These are phyloP conservation scores for Camptogramma bilineatum DNA, from an alignment of 2,888 invertebrate genomes.

Conservation along the genomic window DNA sequence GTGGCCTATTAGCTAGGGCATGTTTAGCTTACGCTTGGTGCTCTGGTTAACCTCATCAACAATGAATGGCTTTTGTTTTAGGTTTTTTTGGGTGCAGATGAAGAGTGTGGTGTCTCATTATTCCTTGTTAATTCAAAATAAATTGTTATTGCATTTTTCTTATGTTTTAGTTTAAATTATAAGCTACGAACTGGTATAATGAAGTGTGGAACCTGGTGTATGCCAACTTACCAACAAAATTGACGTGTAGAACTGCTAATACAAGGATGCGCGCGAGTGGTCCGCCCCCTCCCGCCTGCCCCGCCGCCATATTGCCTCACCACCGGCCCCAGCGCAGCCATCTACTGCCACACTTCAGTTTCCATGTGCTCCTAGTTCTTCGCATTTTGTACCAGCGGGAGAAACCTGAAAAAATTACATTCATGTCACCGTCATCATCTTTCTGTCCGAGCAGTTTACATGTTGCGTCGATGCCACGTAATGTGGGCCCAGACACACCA, in stretches of 20 bases:
- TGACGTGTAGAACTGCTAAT: constrained; percentile 75
- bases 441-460: no score
- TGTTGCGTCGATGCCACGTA: no score
- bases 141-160: no score
- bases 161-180: no score
- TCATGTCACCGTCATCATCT: not conserved
- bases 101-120: not conserved
- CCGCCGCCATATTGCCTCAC: constrained; percentile 74
- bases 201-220: no score
- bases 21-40: constrained; percentile 32
- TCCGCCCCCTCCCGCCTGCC: constrained; percentile 67
- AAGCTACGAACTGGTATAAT: no score
- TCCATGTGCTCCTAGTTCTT: constrained; percentile 54
- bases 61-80: not conserved
- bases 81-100: no score
- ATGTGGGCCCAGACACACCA: no score
- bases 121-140: no score
- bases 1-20: constrained; percentile 49
- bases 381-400: constrained; percentile 52
- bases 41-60: constrained; percentile 13
- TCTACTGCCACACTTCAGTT: constrained; percentile 59
- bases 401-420: constrained; percentile 15
- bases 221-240: constrained; percentile 79
- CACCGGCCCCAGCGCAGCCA: constrained; percentile 66
- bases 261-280: constrained; percentile 77